These are phyloP conservation scores for Aspidiotus rigidus DNA, from an alignment of 2,888 invertebrate species.

Conservation along the genomic window DNA sequence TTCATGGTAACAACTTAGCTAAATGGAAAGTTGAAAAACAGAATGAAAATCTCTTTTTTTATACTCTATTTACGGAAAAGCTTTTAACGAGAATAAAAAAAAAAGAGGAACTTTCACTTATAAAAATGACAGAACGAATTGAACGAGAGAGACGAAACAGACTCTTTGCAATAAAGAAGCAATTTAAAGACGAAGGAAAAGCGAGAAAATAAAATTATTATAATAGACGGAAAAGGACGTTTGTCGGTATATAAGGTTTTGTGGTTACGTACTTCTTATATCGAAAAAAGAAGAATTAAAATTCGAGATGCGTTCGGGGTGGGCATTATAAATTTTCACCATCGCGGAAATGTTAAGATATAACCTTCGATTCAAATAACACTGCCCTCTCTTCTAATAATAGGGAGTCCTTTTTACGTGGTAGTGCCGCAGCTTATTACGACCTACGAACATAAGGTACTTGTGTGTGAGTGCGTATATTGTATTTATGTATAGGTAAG, in stretches of 20 bases:
- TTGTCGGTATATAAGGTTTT: conserved; percentile 7
- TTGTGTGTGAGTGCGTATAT: no score
- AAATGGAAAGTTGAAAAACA: conserved; percentile 25
- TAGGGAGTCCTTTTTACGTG: no score
- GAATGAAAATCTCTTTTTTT: conserved; percentile 23
- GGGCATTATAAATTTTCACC: conserved; percentile 16
- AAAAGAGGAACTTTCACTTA: conserved; percentile 14
- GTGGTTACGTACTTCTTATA: background rate
- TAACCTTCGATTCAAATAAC: conserved; percentile 19
- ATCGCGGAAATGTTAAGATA: conserved; percentile 15
- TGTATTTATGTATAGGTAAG: no score
- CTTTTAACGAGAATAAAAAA: conserved; percentile 19
- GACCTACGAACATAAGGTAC: no score
- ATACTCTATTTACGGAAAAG: conserved; percentile 1
- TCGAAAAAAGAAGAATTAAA: background rate
- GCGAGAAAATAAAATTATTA: conserved; percentile 19
- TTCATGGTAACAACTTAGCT: background rate
- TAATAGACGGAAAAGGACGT: background rate
- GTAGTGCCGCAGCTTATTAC: no score
- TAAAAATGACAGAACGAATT: background rate
- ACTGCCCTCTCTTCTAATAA: background rate
- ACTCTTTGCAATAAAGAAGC: no score
- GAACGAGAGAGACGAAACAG: no score
- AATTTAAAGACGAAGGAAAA: background rate
- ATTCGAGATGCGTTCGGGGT: conserved; percentile 8